A percentile compares a stretch with the other conserved stretches of the same genome.
phyloP scores from a whole-genome alignment of 37 sponge, comb jelly and placozoan genomes.

The Crambe crambe region DNA sequence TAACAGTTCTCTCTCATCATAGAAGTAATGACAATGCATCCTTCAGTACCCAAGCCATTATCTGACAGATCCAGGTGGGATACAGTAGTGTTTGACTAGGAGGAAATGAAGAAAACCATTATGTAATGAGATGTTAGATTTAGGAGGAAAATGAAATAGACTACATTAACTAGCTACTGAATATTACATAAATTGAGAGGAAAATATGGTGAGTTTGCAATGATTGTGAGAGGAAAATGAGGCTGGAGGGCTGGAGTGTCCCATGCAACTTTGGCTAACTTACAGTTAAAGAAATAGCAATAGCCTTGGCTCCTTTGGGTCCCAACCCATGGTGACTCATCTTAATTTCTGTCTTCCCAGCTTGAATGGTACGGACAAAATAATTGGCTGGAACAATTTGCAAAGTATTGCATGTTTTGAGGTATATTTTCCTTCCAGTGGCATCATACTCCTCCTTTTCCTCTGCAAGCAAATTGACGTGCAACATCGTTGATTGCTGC shows the following conservation, averaged over 20 bases:
- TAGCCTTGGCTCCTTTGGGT: constrained; percentile 93
- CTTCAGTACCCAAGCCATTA: constrained; percentile 90
- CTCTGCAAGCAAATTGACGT: constrained; percentile 47
- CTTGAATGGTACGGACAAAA: constrained; percentile 65
- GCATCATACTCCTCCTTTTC: constrained; percentile 89
- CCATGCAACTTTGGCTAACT: constrained; percentile 7
- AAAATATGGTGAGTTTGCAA: background rate
- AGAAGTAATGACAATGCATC: constrained; percentile 78
- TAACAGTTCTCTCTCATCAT: constrained; percentile 99
- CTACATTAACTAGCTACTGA: too few relatives aligned
- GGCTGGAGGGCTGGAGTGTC: background rate
- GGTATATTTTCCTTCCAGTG: constrained; percentile 80
- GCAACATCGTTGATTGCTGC: background rate
- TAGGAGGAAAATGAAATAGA: background rate
- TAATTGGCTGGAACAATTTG: constrained; percentile 89
- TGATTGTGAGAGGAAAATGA: background rate
- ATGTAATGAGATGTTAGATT: background rate
- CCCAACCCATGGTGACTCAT: constrained; percentile 94
- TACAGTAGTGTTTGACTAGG: constrained; percentile 87
- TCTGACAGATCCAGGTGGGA: constrained; percentile 84
- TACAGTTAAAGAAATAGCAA: constrained; percentile 81
- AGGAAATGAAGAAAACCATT: background rate
- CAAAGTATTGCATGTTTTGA: constrained; percentile 73
- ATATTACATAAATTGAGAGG: background rate
- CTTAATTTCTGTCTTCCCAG: constrained; percentile 50